phyloP scores from a whole-genome alignment of 2,888 invertebrate genomes.

The Napeogenes inachia region DNA sequence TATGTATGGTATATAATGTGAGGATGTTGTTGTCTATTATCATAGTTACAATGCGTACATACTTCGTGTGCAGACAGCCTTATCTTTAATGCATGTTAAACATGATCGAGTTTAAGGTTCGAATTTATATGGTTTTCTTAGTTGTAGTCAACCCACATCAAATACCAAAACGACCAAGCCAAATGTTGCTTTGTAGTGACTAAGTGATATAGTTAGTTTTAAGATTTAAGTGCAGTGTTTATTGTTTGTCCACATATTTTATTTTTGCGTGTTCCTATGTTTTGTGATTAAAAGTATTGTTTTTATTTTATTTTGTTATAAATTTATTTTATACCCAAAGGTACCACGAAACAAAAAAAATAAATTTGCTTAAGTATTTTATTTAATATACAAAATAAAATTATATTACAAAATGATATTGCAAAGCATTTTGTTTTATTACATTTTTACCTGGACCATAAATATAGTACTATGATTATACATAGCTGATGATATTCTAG shows the following conservation, averaged over 20 bases:
- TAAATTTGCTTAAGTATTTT: constrained; percentile 17
- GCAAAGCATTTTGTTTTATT: background rate
- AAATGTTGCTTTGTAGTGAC: constrained; percentile 1
- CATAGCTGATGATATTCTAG: too few species aligned
- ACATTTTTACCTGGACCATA: too few species aligned
- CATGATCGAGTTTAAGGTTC: background rate
- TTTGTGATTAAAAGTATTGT: constrained; percentile 50
- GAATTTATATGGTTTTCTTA: background rate
- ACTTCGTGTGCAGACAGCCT: background rate
- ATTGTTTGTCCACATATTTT: constrained; percentile 37
- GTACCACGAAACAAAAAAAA: constrained; percentile 25
- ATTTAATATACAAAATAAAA: constrained; percentile 8
- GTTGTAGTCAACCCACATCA: background rate
- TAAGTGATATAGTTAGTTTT: background rate
- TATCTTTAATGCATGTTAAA: background rate
- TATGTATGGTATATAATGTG: too few species aligned
- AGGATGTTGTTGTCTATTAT: too few species aligned
- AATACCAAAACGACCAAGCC: constrained; percentile 4
- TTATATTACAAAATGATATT: constrained; percentile 18
- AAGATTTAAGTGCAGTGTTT: constrained; percentile 19
- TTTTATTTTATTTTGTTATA: constrained; percentile 18
- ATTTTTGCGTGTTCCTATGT: constrained; percentile 52
- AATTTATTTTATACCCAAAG: constrained; percentile 13
- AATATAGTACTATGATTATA: too few species aligned
- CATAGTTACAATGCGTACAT: background rate